phyloP scores from a whole-genome alignment of 1,140 invertebrate species.

The Drosophila miranda region DNA sequence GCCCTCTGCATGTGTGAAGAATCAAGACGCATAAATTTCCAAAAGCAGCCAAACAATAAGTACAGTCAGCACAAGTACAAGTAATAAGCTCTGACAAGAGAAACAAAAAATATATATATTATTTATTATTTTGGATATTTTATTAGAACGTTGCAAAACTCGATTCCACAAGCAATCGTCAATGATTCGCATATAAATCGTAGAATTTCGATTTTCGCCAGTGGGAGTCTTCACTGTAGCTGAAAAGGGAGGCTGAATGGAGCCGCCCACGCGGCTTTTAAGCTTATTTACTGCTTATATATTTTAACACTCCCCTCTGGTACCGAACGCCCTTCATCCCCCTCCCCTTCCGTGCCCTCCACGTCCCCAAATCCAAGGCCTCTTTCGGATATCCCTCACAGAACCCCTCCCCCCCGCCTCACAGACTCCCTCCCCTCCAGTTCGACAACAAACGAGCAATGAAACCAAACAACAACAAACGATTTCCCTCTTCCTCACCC shows the following conservation, averaged over 20 bases:
- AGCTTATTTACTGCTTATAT: slow-evolving; percentile 80
- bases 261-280: slow-evolving; percentile 61
- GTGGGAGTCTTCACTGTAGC: slow-evolving; percentile 15
- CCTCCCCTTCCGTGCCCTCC: too few relatives aligned
- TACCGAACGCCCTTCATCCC: too few relatives aligned
- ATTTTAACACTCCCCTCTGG: slow-evolving; percentile 55
- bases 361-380: slow-evolving; percentile 4
- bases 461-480: slow-evolving; percentile 48
- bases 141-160: too few relatives aligned
- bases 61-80: slow-evolving; percentile 8
- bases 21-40: slow-evolving; percentile 74
- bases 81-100: too few relatives aligned
- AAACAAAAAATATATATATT: too few relatives aligned
- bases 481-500: slow-evolving; percentile 20
- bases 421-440: background rate
- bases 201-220: too few relatives aligned
- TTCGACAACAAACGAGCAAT: slow-evolving; percentile 26
- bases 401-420: too few relatives aligned
- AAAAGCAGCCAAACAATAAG: slow-evolving; percentile 30
- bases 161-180: too few relatives aligned
- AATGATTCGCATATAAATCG: too few relatives aligned
- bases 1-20: slow-evolving; percentile 59
- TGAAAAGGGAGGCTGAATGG: slow-evolving; percentile 5
- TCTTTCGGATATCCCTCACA: slow-evolving; percentile 10
- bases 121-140: too few relatives aligned